Percentiles rank a stretch among this genome's conserved stretches.
phyloP scores from a whole-genome alignment of 2,888 invertebrate genomes.

The Meghimatium bilineatum region DNA sequence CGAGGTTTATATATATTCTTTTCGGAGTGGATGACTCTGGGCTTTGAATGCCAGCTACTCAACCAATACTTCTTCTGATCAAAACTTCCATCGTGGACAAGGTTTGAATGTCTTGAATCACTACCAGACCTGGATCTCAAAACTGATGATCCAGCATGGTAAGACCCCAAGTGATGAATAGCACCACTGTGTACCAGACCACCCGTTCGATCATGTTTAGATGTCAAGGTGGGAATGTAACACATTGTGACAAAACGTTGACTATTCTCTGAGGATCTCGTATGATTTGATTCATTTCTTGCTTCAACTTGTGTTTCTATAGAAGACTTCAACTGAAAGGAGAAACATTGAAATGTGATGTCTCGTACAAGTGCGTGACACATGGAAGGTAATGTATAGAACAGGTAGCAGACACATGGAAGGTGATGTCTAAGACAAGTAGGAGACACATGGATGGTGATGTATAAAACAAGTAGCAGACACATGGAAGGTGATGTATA shows the following conservation, averaged over 20 bases:
- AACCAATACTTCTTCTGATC: not conserved
- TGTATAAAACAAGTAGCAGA: not conserved
- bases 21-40: not conserved
- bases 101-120: not conserved
- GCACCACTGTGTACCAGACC: constrained; percentile 15
- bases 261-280: not conserved
- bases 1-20: not conserved
- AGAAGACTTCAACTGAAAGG: constrained; percentile 7
- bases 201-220: not conserved
- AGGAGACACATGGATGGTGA: not conserved
- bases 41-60: not conserved
- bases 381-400: not conserved
- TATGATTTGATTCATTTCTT: not conserved
- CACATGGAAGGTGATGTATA: not conserved
- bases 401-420: no score
- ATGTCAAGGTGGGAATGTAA: constrained; percentile 48
- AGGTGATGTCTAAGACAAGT: no score
- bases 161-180: not conserved
- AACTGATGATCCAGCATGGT: not conserved
- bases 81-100: not conserved
- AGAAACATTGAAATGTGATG: not conserved
- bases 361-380: not conserved
- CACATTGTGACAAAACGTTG: constrained; percentile 48
- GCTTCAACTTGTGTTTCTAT: not conserved
- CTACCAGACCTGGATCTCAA: not conserved